Conservation (phyloP, 2,113 vertebrate species). For the Suricata suricatta region DNA sequence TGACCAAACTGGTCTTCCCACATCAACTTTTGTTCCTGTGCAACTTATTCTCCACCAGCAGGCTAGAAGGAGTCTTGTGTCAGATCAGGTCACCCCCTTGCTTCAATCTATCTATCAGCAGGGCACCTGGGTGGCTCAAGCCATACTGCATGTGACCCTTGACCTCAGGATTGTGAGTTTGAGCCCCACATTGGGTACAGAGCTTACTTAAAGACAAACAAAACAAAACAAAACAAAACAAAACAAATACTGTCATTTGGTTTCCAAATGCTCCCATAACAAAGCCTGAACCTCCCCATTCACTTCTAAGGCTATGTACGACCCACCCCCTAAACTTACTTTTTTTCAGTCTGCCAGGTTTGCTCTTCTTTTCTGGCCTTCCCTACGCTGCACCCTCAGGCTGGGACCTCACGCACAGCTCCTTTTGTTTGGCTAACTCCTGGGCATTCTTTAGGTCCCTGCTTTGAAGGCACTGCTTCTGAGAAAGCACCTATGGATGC, state of each 20-base stretch:
- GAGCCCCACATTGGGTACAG: neutral
- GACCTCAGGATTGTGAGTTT: neutral
- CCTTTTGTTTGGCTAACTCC: accelerated
- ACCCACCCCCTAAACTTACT: neutral
- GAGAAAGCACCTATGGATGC: neutral
- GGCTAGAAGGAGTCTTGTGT: neutral
- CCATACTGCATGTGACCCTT: neutral
- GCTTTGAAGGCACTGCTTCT: neutral
- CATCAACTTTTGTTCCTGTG: neutral
- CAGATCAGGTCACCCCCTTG: neutral
- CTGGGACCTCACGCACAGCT: accelerated
- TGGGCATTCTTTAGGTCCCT: neutral
- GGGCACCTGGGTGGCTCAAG: neutral
- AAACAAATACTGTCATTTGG: neutral
- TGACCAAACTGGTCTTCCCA: neutral
- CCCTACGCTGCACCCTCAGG: no score
- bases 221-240: neutral
- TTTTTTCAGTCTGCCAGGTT: neutral
- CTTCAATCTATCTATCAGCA: neutral
- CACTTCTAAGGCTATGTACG: neutral
- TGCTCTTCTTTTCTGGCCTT: neutral
- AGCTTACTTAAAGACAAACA: neutral
- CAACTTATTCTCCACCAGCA: neutral
- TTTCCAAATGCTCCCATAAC: accelerated
- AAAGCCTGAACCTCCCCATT: no score